These are phyloP conservation scores for Silurus meridionalis DNA, from an alignment of 2,113 vertebrate species.

Conservation along the genomic window DNA sequence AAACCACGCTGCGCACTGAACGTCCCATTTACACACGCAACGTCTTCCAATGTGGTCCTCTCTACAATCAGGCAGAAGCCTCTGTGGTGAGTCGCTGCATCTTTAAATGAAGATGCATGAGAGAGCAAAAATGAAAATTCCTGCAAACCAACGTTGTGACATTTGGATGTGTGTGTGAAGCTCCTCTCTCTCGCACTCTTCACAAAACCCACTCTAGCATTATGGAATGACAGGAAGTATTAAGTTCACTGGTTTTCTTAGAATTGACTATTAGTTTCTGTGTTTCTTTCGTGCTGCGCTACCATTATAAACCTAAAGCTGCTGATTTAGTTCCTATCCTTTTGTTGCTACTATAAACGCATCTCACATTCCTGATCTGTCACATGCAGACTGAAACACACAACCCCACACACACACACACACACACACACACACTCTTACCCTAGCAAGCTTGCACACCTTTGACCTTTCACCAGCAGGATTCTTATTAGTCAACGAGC, in stretches of 20 bases:
- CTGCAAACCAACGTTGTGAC: conserved; percentile 9
- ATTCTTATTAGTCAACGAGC: conserved; percentile 66
- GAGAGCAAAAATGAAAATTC: neutral
- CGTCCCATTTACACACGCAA: neutral
- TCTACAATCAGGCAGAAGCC: neutral
- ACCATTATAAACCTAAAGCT: neutral
- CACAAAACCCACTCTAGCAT: neutral
- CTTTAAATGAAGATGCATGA: conserved; percentile 9
- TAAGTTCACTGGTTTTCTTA: neutral
- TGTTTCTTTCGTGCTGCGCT: neutral
- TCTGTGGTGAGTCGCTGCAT: neutral
- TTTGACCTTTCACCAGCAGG: conserved; percentile 61
- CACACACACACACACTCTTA: neutral
- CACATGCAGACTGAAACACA: conserved; percentile 14
- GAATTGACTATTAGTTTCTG: neutral
- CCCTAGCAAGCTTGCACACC: conserved; percentile 35
- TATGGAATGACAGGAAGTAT: neutral
- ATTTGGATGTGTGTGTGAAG: neutral
- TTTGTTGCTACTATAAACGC: conserved; percentile 11
- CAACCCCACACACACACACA: neutral
- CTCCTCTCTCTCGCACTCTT: too few relatives aligned
- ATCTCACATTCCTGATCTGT: neutral
- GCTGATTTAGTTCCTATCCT: neutral
- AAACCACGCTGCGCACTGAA: neutral
- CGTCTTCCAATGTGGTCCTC: neutral